phyloP scores from a whole-genome alignment of 2,888 invertebrate genomes.

The Caenorhabditis sp. region DNA sequence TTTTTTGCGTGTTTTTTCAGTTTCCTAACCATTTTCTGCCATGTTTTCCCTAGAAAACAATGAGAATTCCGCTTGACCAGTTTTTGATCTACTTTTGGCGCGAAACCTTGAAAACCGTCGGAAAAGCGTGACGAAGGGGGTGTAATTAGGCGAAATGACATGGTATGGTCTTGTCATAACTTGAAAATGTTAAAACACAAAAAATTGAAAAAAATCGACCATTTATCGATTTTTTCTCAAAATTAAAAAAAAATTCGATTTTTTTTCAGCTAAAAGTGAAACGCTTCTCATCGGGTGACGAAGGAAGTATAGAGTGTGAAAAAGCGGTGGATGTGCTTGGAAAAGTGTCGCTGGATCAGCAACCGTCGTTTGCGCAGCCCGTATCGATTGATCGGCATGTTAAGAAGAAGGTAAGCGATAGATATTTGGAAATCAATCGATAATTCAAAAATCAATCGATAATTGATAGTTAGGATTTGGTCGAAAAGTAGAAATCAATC shows the following conservation, averaged over 20 bases:
- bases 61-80: too few relatives aligned
- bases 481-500: not conserved
- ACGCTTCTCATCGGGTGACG: conserved; percentile 60
- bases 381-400: conserved; percentile 66
- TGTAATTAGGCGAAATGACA: not conserved
- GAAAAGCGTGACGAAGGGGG: not conserved
- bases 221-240: conserved; percentile 1
- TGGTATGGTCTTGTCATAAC: too few relatives aligned
- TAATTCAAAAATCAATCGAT: too few relatives aligned
- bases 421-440: too few relatives aligned
- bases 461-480: too few relatives aligned
- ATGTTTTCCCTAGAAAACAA: too few relatives aligned
- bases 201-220: not conserved
- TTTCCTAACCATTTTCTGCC: too few relatives aligned
- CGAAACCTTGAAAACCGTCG: not conserved
- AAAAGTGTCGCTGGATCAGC: conserved; percentile 56
- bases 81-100: not conserved
- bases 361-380: conserved; percentile 56
- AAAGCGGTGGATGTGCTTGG: conserved; percentile 66
- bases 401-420: conserved; percentile 60
- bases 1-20: too few relatives aligned
- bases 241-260: conserved; percentile 8
- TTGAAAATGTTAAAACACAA: too few relatives aligned
- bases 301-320: conserved; percentile 66
- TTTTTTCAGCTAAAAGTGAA: conserved; percentile 58